Evolutionary conservation across 2,113 vertebrate species (phyloP).

Genomic region (Crotalus helleri): DNA sequence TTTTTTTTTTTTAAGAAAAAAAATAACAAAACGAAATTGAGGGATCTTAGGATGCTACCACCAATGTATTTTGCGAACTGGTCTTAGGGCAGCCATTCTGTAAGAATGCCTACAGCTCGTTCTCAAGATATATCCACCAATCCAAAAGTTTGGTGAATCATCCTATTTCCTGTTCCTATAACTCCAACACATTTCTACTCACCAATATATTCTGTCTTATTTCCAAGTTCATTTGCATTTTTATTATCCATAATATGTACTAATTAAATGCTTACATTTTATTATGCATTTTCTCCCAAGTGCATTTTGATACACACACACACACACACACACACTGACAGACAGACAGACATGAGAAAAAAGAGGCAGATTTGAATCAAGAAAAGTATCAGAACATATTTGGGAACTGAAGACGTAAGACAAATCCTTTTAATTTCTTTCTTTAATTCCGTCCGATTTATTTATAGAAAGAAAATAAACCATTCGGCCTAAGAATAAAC

Average conservation of each 20-base stretch:
- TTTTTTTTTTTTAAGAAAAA: no score
- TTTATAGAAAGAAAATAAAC: neutral
- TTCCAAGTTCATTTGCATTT: neutral
- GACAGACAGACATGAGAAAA: neutral
- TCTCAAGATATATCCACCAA: neutral
- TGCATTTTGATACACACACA: neutral
- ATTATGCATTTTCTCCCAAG: neutral
- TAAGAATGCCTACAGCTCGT: neutral
- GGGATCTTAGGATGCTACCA: neutral
- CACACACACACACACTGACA: neutral
- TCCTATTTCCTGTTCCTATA: neutral
- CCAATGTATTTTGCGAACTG: neutral
- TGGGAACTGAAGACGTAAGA: neutral
- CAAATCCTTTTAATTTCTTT: neutral
- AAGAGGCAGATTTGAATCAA: neutral
- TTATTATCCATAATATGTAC: neutral
- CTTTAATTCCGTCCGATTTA: neutral
- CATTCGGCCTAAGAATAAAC: neutral
- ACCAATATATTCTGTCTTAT: neutral
- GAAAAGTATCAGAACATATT: neutral
- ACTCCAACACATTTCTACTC: neutral
- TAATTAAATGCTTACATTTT: neutral
- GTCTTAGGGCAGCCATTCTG: neutral
- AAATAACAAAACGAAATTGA: neutral
- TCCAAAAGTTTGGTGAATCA: neutral